These are phyloP conservation scores for Drosophila kikkawai DNA, from an alignment of 1,140 invertebrate species.

Conservation along the genomic window DNA sequence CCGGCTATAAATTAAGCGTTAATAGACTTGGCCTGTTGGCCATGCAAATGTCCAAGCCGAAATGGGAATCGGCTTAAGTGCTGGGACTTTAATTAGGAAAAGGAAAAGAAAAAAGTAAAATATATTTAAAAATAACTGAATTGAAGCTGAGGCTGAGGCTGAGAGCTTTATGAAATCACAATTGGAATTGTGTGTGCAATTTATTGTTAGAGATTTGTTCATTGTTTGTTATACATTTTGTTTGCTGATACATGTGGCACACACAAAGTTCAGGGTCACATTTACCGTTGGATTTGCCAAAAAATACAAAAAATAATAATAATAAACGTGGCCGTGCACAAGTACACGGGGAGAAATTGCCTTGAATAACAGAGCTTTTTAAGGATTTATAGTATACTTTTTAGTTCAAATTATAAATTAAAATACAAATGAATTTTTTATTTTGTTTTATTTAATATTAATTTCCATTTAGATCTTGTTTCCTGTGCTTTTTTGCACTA, in stretches of 20 bases:
- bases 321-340: conserved; percentile 11
- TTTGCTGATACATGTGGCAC: conserved; percentile 43
- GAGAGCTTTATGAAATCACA: conserved; percentile 41
- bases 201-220: conserved; percentile 32
- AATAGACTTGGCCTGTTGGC: conserved; percentile 54
- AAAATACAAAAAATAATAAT: conserved; percentile 37
- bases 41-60: conserved; percentile 54
- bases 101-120: neutral
- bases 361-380: neutral
- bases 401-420: neutral
- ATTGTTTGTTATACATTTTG: conserved; percentile 45
- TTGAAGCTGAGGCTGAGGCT: neutral
- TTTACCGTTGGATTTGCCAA: conserved; percentile 53
- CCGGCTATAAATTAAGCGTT: conserved; percentile 65
- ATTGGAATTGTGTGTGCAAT: conserved; percentile 41
- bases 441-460: neutral
- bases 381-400: neutral
- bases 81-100: conserved; percentile 31
- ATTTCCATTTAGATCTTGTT: neutral
- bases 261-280: conserved; percentile 65
- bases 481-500: conserved; percentile 13
- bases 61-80: conserved; percentile 26
- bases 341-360: conserved; percentile 9
- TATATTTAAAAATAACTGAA: neutral
- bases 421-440: too few relatives aligned